Evolutionary conservation across 2,797 vertebrate genomes (phyloP).

Genomic region (Alca torda): DNA sequence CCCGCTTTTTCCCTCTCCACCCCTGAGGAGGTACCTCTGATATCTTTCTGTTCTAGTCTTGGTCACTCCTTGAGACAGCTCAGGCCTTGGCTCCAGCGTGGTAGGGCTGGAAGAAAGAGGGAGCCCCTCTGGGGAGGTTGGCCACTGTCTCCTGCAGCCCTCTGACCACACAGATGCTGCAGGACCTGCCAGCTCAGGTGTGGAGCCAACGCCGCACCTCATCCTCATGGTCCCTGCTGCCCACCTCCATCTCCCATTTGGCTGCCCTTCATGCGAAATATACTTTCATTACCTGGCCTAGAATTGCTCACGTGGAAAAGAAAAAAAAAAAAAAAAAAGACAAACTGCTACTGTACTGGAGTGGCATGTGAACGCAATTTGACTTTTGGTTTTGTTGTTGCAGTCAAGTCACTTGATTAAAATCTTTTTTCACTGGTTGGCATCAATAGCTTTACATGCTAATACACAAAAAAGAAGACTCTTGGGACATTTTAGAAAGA

Average conservation of each 20-base stretch:
- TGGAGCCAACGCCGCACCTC: fast-evolving
- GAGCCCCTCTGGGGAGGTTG: background rate
- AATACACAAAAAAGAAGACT: background rate
- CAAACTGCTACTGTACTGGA: background rate
- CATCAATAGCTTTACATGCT: background rate
- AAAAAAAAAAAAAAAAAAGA: background rate
- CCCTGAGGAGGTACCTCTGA: background rate
- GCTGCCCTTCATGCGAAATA: background rate
- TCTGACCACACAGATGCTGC: background rate
- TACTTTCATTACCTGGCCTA: background rate
- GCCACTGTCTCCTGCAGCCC: background rate
- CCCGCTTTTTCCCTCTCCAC: background rate
- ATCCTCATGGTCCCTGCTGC: fast-evolving
- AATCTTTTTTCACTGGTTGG: background rate
- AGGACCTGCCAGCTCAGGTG: background rate
- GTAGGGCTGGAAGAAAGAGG: background rate
- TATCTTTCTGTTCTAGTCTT: background rate
- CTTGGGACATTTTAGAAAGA: background rate
- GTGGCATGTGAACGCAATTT: background rate
- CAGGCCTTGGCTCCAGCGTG: background rate
- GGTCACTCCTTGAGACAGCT: background rate
- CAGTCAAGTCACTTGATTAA: background rate
- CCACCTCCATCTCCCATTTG: background rate
- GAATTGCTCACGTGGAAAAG: background rate
- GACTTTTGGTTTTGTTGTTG: background rate